Evolutionary conservation across 2,113 vertebrate genomes (phyloP), one percentile per base, ranked within the genome.

Genomic region (Neomonachus schauinslandi): DNA sequence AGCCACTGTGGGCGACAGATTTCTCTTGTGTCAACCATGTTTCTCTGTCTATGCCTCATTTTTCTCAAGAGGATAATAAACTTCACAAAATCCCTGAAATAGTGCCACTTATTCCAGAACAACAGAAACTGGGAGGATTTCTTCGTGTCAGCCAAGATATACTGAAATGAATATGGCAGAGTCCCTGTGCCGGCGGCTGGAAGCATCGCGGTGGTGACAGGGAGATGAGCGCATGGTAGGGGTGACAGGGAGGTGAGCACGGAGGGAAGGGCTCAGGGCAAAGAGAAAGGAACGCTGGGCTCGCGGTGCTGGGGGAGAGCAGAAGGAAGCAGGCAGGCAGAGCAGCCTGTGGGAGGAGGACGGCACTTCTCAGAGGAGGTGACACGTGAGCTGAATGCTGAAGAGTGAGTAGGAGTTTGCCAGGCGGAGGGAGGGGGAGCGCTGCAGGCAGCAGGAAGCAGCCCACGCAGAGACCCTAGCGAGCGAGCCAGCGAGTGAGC

Each of bases 321-420:
- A 18, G 94, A 55, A 36, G 71, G 65, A 63, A 8, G 51, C 76
- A 84, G 88, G 33, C 65, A 9, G 7, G 65, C 93, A 19, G 7
- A 21, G 59, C 63, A 22, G 26, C 4, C 16, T 36, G 81, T 46
- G 71, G 88, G 61, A 89, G 18, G 63, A 91, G 91, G 80, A 16
- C 12, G n/a, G 67, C 7, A 13, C 63, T 82, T 49, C 80, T 92
- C 55, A 14, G 55, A 49, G 95, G 67, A 79, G 67, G 83, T 53
- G 71, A 89, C 79, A 49, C 2, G n/a, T 81, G 94, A 95, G 95
- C 26, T 71, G 90, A 74, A 74, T 95, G 65, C 16, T 86, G 90
- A 79, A 74, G 90, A 89, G 71, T 18, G 71, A 91, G 92, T 77
- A 92, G 96, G 97, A 96, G 97, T 97, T 79, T 92, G 86, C 76